A percentile compares a stretch with the other conserved stretches of the same genome.
Evolutionary conservation across 2,113 vertebrate genomes (phyloP).

Genomic region (Lophochroa leadbeateri): DNA sequence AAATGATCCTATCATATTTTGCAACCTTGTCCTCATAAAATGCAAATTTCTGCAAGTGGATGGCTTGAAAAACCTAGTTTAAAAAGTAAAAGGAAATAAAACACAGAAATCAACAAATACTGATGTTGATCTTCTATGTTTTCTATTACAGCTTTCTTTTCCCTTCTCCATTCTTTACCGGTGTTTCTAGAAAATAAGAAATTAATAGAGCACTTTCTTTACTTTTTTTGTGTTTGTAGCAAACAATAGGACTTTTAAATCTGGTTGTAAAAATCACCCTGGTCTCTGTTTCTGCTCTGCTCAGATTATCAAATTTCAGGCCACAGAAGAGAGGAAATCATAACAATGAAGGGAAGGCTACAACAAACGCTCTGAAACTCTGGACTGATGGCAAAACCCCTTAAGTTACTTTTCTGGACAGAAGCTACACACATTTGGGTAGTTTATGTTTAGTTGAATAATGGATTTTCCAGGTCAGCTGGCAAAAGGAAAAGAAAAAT

Average conservation of each 20-base stretch:
- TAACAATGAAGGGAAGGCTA: neutral
- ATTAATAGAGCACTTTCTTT: neutral
- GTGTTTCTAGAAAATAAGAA: neutral
- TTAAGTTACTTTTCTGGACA: slow-evolving; percentile 8
- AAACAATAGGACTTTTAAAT: neutral
- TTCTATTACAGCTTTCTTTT: neutral
- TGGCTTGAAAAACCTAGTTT: neutral
- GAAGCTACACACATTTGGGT: neutral
- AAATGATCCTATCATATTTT: neutral
- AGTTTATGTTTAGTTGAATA: neutral
- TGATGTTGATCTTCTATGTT: neutral
- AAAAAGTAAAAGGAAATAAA: slow-evolving; percentile 18
- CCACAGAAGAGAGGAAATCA: neutral
- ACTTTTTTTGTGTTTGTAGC: neutral
- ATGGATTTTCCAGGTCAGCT: slow-evolving; percentile 10
- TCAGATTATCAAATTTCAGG: neutral
- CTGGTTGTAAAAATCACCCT: neutral
- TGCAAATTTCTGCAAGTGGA: slow-evolving; percentile 22
- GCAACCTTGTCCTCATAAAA: slow-evolving; percentile 26
- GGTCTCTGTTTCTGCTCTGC: neutral
- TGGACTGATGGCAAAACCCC: neutral
- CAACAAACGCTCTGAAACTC: neutral
- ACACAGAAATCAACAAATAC: neutral
- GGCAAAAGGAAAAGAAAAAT: slow-evolving; percentile 31
- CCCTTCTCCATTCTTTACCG: neutral